Conservation (phyloP, 2,113 vertebrate genomes). For the Toxotes jaculatrix region DNA sequence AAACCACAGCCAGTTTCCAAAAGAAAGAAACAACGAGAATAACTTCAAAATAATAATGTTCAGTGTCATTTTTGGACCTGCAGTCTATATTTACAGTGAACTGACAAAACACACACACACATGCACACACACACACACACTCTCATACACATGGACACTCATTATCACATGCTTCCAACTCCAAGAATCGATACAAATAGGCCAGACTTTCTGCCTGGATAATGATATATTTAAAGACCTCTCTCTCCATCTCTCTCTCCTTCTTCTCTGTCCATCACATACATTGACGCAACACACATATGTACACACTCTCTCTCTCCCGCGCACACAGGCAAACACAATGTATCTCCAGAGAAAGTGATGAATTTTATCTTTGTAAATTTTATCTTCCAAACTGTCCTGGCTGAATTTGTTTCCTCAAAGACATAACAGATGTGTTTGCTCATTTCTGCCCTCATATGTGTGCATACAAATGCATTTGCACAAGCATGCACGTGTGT, state of each 20-base stretch:
- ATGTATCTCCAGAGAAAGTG: background rate
- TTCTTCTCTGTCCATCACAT: slow-evolving; percentile 30
- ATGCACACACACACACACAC: background rate
- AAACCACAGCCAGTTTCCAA: background rate
- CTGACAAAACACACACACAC: slow-evolving; percentile 14
- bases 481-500: background rate
- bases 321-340: background rate
- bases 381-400: background rate
- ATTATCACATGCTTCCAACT: slow-evolving; percentile 48
- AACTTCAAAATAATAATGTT: background rate
- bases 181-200: slow-evolving; percentile 51
- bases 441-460: background rate
- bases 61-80: background rate
- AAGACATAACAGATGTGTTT: slow-evolving; percentile 26
- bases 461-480: background rate
- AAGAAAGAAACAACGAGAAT: background rate
- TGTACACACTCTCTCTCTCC: background rate
- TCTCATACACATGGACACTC: slow-evolving; percentile 26
- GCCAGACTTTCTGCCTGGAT: slow-evolving; percentile 61
- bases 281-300: slow-evolving; percentile 12
- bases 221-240: slow-evolving; percentile 67
- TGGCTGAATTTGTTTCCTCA: slow-evolving; percentile 19
- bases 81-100: background rate
- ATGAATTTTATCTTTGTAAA: slow-evolving; percentile 4
- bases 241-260: background rate